phyloP scores from a whole-genome alignment of 37 sponge, comb jelly and placozoan species.

The Crambe crambe region DNA sequence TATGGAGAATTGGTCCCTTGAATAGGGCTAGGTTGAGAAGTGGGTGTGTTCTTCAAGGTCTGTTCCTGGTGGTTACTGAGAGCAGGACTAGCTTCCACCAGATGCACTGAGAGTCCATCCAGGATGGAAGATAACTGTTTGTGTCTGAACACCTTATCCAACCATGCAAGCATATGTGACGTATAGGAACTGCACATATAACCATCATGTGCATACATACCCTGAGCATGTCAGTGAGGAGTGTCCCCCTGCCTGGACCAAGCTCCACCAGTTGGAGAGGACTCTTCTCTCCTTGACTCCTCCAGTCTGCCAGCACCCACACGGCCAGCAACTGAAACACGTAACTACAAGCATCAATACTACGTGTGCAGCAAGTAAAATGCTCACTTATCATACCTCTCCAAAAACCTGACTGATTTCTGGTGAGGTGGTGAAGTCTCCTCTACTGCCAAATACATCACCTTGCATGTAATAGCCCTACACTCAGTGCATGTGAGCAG shows the following conservation, averaged over 20 bases:
- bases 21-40: not conserved
- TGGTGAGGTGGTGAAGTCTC: constrained; percentile 98
- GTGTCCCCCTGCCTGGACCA: constrained; percentile 97
- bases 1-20: too few relatives aligned
- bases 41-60: constrained; percentile 23
- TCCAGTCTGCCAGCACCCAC: constrained; percentile 95
- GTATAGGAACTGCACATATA: too few relatives aligned
- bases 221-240: constrained; percentile 84
- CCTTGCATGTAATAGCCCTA: constrained; percentile 92
- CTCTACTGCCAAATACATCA: constrained; percentile 85
- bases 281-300: constrained; percentile 25
- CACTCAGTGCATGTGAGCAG: not conserved
- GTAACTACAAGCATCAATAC: not conserved
- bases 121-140: constrained; percentile 35
- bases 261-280: constrained; percentile 86
- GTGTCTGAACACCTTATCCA: constrained; percentile 48
- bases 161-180: too few relatives aligned
- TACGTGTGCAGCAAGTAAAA: not conserved
- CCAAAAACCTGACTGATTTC: constrained; percentile 98
- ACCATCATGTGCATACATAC: constrained; percentile 33
- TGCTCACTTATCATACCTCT: constrained; percentile 52
- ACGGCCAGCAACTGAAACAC: constrained; percentile 84
- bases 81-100: constrained; percentile 84
- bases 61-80: constrained; percentile 59
- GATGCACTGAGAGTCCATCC: constrained; percentile 45